Conservation (phyloP, 2,113 vertebrate genomes). For the Gymnobelideus leadbeateri region DNA sequence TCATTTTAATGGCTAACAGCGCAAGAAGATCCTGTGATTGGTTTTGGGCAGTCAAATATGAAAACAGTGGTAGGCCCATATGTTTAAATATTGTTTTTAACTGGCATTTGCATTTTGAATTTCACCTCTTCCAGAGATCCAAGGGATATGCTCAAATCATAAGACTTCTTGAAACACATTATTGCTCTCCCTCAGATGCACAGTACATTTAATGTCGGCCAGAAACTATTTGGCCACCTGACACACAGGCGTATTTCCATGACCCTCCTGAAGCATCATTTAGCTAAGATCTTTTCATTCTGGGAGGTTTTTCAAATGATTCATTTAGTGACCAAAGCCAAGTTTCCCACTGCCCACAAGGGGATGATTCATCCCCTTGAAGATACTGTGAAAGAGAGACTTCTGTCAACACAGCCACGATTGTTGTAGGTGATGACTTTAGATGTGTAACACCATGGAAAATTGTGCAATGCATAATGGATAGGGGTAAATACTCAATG, state of each 20-base stretch:
- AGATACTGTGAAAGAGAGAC: slow-evolving; percentile 42
- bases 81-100: slow-evolving; percentile 64
- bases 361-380: slow-evolving; percentile 68
- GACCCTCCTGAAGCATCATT: slow-evolving; percentile 65
- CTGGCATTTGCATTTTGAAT: slow-evolving; percentile 68
- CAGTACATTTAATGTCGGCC: background rate
- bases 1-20: slow-evolving; percentile 54
- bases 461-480: slow-evolving; percentile 49
- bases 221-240: slow-evolving; percentile 45
- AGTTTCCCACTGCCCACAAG: slow-evolving; percentile 65
- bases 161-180: slow-evolving; percentile 59
- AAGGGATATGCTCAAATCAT: slow-evolving; percentile 60
- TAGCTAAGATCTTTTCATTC: slow-evolving; percentile 59
- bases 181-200: slow-evolving; percentile 58
- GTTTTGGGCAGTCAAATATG: slow-evolving; percentile 57
- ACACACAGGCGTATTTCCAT: slow-evolving; percentile 43
- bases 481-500: slow-evolving; percentile 58
- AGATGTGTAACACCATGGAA: slow-evolving; percentile 58
- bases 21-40: slow-evolving; percentile 53
- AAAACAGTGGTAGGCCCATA: slow-evolving; percentile 58
- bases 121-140: slow-evolving; percentile 59
- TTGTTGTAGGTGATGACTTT: slow-evolving; percentile 66
- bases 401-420: slow-evolving; percentile 70
- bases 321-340: slow-evolving; percentile 70
- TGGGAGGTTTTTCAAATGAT: slow-evolving; percentile 62